Conservation (phyloP, 2,797 vertebrate genomes). For the Spondyliosoma cantharus region DNA sequence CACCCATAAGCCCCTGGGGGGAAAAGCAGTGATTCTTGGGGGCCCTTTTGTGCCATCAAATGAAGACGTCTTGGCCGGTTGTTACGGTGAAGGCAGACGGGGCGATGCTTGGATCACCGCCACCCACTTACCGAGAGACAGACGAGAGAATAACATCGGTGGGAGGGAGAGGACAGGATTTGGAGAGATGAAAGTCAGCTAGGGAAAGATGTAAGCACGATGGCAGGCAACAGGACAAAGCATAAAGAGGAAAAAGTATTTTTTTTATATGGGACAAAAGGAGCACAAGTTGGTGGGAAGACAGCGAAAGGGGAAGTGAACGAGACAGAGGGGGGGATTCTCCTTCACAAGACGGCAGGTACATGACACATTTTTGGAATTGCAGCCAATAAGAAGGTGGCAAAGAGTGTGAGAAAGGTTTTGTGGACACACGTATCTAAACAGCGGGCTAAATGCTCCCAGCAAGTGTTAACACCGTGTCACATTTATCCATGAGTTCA, state of each 20-base stretch:
- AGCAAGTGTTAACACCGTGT: slow-evolving; percentile 4
- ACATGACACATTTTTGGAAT: slow-evolving; percentile 77
- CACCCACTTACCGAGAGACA: slow-evolving; percentile 57
- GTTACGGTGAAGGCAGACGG: slow-evolving; percentile 56
- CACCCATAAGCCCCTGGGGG: slow-evolving; percentile 26
- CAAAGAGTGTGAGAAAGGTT: slow-evolving; percentile 72
- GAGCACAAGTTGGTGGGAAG: slow-evolving; percentile 20
- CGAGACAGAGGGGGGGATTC: slow-evolving; percentile 28
- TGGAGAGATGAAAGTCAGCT: slow-evolving; percentile 17
- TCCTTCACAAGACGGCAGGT: slow-evolving; percentile 64
- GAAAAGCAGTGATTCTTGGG: slow-evolving; percentile 43
- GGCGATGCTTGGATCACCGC: slow-evolving; percentile 51
- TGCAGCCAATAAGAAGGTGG: slow-evolving; percentile 64
- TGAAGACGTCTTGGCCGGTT: slow-evolving; percentile 70
- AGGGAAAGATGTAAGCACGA: slow-evolving; percentile 10
- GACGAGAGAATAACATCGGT: slow-evolving; percentile 51
- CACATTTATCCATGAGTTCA: neutral
- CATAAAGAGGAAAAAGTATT: neutral
- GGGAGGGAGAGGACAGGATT: slow-evolving; percentile 12
- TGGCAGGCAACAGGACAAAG: slow-evolving; percentile 1
- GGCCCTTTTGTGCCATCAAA: slow-evolving; percentile 63
- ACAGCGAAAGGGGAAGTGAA: slow-evolving; percentile 24
- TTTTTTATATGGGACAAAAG: slow-evolving; percentile 30
- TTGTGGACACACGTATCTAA: slow-evolving; percentile 39
- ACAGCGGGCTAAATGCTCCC: slow-evolving; percentile 3